Evolutionary conservation across 2,113 vertebrate genomes (phyloP), one percentile per base, ranked within the genome.

Genomic region (Laterallus jamaicensis): DNA sequence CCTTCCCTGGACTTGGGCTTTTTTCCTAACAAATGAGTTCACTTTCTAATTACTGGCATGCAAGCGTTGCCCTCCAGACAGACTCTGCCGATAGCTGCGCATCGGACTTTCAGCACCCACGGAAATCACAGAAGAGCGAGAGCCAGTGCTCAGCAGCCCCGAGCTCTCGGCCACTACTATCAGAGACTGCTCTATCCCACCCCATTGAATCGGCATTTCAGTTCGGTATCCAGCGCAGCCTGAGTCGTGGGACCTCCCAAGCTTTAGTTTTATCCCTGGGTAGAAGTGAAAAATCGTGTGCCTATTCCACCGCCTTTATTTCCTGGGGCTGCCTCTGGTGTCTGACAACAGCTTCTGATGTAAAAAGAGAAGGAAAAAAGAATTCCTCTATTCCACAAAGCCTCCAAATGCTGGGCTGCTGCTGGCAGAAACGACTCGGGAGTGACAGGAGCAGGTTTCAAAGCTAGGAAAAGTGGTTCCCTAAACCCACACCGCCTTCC

Each of bases 401-500:
- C 52, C 58, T 88, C 69, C 24, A 12, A 60, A 20, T 6, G 29
- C 14, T 35, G 28, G 39, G 47, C 0, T 21, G 2, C 6, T 67
- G 40, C 18, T 2, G 1, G 67, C 20, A 77, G 73, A 62, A 80
- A 47, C 0, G 7, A 35, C 47, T 29, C 2, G 12, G 62, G 26
- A 31, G 1, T 0, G 1, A 12, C 12, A 16, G 86, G 24, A 88
- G 52, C 21, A 19, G 29, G 25, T 22, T 52, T 82, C 2, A 3
- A 32, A 66, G 2, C 28, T 3, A 1, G 3, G 0, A 29, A 69
- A 54, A 0, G 0, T 31, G 0, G 0, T 26, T 84, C 37, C 84
- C 19, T 12, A 18, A 88, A 47, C 40, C 40, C 21, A 52, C 21
- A 49, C 7, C 8, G 4, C 24, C 59, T 15, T 76, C 5, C 2